Conservation (phyloP, 2,888 invertebrate species). For the Lumbricus terrestris region DNA sequence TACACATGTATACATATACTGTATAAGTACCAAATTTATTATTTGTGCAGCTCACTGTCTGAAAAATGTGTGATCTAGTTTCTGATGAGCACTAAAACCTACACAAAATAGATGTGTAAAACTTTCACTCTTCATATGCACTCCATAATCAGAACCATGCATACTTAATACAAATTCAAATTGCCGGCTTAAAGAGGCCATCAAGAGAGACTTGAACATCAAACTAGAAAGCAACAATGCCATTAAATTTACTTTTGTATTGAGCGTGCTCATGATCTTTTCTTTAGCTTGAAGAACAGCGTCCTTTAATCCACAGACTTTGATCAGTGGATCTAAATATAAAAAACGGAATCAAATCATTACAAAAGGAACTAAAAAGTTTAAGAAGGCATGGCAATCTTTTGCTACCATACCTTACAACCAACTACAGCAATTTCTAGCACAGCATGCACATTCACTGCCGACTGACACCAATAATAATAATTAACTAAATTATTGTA, state of each 20-base stretch:
- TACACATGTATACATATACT: too few relatives aligned
- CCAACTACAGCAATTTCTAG: background rate
- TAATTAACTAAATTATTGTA: too few relatives aligned
- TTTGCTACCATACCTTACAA: background rate
- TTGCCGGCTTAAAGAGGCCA: background rate
- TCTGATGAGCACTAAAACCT: background rate
- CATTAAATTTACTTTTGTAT: slow-evolving; percentile 73
- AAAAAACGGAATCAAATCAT: slow-evolving; percentile 35
- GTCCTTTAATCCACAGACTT: slow-evolving; percentile 78
- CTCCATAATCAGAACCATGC: background rate
- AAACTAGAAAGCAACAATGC: background rate
- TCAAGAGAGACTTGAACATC: background rate
- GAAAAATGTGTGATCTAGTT: background rate
- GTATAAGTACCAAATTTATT: background rate
- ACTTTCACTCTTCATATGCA: too few relatives aligned
- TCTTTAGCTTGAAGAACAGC: slow-evolving; percentile 81
- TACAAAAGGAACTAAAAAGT: background rate
- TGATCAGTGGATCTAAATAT: slow-evolving; percentile 86
- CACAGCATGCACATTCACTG: too few relatives aligned
- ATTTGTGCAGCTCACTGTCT: background rate
- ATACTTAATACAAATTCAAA: background rate
- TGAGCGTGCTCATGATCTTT: slow-evolving; percentile 80
- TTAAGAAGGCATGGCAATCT: background rate
- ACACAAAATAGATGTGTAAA: background rate
- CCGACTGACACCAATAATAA: too few relatives aligned